Percentiles rank a stretch among this genome's conserved stretches.
These are phyloP conservation scores for Colletes collaris DNA, from an alignment of 2,888 invertebrate genomes.

Conservation along the genomic window DNA sequence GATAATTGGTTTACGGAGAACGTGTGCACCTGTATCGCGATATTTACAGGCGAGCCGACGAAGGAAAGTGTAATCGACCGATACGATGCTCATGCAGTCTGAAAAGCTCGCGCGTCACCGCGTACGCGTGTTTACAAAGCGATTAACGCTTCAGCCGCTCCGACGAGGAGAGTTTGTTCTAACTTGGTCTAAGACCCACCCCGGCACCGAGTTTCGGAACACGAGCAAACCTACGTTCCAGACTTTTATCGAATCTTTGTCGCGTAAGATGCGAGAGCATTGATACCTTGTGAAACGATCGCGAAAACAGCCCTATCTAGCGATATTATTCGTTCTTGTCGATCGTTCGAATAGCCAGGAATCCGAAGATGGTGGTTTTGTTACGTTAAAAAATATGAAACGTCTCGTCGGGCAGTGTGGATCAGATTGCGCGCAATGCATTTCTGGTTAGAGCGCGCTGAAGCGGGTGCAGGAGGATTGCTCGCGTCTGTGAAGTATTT, in stretches of 20 bases:
- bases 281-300: not conserved
- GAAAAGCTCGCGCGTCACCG: conserved; percentile 45
- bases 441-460: not conserved
- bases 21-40: conserved; percentile 56
- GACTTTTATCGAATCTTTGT: conserved; percentile 6
- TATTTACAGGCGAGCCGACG: conserved; percentile 55
- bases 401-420: no score
- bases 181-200: not conserved
- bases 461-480: not conserved
- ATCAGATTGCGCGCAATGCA: not conserved
- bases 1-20: conserved; percentile 66
- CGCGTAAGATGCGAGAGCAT: not conserved
- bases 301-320: conserved; percentile 4
- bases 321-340: no score
- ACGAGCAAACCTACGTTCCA: not conserved
- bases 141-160: conserved; percentile 28
- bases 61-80: conserved; percentile 71
- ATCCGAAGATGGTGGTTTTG: no score
- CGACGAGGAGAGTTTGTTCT: not conserved
- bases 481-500: conserved; percentile 25
- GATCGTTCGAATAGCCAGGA: no score
- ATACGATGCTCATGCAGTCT: conserved; percentile 66
- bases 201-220: no score
- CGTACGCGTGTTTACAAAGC: conserved; percentile 46
- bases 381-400: no score